Evolutionary conservation across 1,140 invertebrate genomes (phyloP).

Genomic region (Metopolophium dirhodum): DNA sequence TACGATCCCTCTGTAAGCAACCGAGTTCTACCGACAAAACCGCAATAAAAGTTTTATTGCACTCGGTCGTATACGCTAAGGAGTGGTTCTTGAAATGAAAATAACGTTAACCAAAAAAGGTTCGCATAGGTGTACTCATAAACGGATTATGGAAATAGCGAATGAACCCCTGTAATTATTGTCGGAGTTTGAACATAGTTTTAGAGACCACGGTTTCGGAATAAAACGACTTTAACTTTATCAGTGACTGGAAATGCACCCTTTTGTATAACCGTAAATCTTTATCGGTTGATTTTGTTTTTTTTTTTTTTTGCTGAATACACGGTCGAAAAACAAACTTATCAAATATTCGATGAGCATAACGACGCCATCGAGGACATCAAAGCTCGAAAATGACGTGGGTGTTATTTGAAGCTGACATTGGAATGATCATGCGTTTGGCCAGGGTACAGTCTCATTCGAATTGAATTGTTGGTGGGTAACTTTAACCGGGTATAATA

Average conservation of each 20-base stretch:
- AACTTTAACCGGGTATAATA: background rate
- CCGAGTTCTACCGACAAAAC: background rate
- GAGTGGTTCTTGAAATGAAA: conserved; percentile 9
- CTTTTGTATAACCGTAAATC: background rate
- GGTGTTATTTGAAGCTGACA: background rate
- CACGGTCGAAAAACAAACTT: background rate
- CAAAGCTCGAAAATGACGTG: background rate
- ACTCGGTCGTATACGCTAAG: background rate
- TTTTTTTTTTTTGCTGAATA: background rate
- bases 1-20: background rate
- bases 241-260: background rate
- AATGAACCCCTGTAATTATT: background rate
- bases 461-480: background rate
- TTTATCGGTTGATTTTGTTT: background rate
- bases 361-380: background rate
- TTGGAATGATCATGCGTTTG: background rate
- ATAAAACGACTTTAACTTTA: conserved; percentile 12
- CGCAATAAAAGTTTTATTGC: conserved; percentile 38
- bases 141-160: conserved; percentile 9
- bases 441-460: background rate
- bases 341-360: background rate
- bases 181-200: background rate
- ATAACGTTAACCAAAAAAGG: conserved; percentile 14
- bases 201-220: background rate
- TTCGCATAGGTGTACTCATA: conserved; percentile 7